Evolutionary conservation across 2,113 vertebrate species (phyloP).

Genomic region (Rhegmatorhina hoffmannsi): DNA sequence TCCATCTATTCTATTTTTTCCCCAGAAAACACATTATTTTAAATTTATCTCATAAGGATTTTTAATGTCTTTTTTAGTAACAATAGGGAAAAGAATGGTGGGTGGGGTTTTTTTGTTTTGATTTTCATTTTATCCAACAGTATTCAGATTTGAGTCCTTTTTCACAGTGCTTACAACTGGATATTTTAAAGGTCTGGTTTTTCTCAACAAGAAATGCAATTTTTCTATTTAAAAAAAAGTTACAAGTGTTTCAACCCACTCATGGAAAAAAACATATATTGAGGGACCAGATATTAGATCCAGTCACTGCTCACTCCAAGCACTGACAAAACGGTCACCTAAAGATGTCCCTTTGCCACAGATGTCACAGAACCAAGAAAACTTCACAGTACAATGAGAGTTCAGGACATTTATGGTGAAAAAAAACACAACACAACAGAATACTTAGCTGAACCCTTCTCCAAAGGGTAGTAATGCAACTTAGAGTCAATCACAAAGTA

Average conservation of each 20-base stretch:
- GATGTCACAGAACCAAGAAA: background rate
- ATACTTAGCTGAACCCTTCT: background rate
- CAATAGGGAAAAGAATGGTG: background rate
- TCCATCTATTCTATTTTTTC: constrained; percentile 34
- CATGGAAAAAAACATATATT: background rate
- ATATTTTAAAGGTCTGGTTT: background rate
- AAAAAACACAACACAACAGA: background rate
- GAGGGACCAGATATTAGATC: background rate
- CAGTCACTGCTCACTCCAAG: background rate
- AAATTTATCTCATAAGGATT: background rate
- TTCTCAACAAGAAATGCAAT: background rate
- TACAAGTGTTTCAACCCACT: background rate
- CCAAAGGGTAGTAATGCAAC: background rate
- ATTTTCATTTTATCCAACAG: background rate
- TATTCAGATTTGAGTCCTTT: background rate
- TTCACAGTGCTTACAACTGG: background rate
- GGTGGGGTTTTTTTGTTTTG: background rate
- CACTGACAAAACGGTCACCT: background rate
- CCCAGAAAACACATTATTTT: background rate
- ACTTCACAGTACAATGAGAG: rapidly evolving
- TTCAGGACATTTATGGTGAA: background rate
- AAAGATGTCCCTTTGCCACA: background rate
- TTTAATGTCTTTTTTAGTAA: background rate
- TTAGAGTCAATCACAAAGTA: background rate
- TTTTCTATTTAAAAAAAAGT: background rate